phyloP scores from a whole-genome alignment of 2,113 vertebrate species.

The Cyphomyrus discorhynchus region DNA sequence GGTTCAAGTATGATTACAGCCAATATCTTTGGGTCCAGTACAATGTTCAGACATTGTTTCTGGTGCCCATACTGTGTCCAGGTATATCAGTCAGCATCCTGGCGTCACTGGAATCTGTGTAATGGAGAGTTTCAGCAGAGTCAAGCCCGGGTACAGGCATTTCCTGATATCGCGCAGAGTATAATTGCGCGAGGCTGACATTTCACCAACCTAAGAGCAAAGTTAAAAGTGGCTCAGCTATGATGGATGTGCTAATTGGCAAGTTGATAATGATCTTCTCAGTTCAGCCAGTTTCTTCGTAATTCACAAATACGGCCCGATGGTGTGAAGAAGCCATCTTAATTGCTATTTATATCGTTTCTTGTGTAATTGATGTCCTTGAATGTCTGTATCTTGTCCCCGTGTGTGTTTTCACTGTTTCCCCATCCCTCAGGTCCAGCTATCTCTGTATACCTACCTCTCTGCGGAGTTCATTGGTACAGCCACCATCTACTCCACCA shows the following conservation, averaged over 20 bases:
- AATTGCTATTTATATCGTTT: neutral
- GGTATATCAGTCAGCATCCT: neutral
- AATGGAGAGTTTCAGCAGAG: neutral
- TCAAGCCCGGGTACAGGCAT: neutral
- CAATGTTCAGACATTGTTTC: neutral
- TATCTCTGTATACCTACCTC: slow-evolving; percentile 92
- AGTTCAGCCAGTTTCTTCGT: neutral
- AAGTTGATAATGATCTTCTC: neutral
- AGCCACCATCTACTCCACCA: slow-evolving; percentile 95
- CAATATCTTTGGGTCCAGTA: neutral
- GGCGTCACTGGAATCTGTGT: neutral
- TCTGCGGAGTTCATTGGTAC: slow-evolving; percentile 98
- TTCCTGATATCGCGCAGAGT: neutral
- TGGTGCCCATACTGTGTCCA: neutral
- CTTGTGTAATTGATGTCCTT: slow-evolving; percentile 20
- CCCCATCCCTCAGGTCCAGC: slow-evolving; percentile 71
- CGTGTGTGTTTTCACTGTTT: neutral
- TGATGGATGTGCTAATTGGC: neutral
- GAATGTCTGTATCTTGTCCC: slow-evolving; percentile 16
- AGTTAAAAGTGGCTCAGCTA: neutral
- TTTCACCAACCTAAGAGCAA: neutral
- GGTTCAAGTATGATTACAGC: neutral
- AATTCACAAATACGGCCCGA: neutral
- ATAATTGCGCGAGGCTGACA: neutral
- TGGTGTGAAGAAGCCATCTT: neutral